Evolutionary conservation across 2,888 invertebrate species (phyloP).

Genomic region (Smittia aterrima): DNA sequence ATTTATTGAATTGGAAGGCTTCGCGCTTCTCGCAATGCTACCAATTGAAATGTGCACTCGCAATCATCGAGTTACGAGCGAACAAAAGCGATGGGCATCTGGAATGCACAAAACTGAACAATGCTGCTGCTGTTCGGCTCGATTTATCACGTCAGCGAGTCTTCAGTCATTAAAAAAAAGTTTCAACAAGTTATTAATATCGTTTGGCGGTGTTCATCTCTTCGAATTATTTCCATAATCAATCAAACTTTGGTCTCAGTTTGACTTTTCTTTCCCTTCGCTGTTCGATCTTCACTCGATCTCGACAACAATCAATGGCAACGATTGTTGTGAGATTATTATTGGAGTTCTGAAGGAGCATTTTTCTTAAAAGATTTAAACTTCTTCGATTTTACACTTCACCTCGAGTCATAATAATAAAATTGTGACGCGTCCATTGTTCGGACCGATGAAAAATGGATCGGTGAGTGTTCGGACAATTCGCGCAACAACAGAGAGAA

Average conservation of each 20-base stretch:
- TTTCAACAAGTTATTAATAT: slow-evolving; percentile 29
- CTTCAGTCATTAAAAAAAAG: not conserved
- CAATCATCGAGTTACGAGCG: not conserved
- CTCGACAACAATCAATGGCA: slow-evolving; percentile 5
- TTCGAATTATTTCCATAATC: slow-evolving; percentile 33
- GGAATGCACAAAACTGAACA: not conserved
- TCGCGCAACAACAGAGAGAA: slow-evolving; percentile 2
- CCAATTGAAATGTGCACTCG: slow-evolving; percentile 18
- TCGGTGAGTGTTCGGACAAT: not conserved
- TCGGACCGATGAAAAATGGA: slow-evolving; percentile 30
- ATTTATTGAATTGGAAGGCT: slow-evolving; percentile 32
- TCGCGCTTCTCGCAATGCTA: not conserved
- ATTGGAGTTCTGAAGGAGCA: slow-evolving; percentile 23
- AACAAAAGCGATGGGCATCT: not conserved
- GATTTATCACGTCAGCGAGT: not conserved
- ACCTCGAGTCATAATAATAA: not conserved
- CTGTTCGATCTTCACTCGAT: not conserved
- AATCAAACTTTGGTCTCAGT: slow-evolving; percentile 34
- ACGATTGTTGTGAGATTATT: slow-evolving; percentile 20
- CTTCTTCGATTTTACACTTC: slow-evolving; percentile 26
- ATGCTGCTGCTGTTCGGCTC: not conserved
- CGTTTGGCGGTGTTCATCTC: slow-evolving; percentile 1
- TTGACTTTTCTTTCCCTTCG: slow-evolving; percentile 14
- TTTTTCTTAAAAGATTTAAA: slow-evolving; percentile 22
- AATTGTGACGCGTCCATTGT: slow-evolving; percentile 32